Base-by-base conservation (phyloP, 2,888 invertebrate species). In the Aproaerema taeniolella region DNA sequence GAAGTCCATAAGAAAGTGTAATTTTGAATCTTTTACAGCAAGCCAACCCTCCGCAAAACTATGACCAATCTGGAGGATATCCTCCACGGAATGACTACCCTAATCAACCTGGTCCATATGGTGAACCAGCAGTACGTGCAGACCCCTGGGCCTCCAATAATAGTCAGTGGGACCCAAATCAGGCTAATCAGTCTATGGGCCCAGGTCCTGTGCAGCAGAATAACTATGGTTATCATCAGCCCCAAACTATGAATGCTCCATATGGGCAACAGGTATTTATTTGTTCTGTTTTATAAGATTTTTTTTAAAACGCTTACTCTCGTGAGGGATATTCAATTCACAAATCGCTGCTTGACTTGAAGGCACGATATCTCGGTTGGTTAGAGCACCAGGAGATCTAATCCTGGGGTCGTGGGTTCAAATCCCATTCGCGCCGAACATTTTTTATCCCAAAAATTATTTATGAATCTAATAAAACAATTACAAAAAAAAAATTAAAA, bases 71-170 rank as follows among this genome's bases (percentile, higher is more conserved):
- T 20, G 50, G 56, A 6, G 52, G 42, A 14, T 69, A 58, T 40
- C 56, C 58, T 20, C 45, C 50, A 8, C 52, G 58, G 31, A 61
- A 58, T 52, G 63, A 65, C 7, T 66, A 59, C 40, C 47, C 56
- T 0, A 56, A 52, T 13, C 54, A 55, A 45, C 40, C 49, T 2
- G 46, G 20, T 49, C 45, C 29, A 55, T 62, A 60, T 28, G 39
- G 32, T 28, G 25, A 25, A n/a, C 26, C 28, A 2, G 15, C 28
- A 10, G 26, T 24, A 6, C 45, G 51, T 8, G 48, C 53, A 17
- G 41, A 50, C 2, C 49, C 54, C 1, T 67, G 68, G 67, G 42
- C 26, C 5, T 45, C 13, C 2, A 31, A 20, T 8, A 13, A 15
- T 7, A 56, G 50, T 10, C 50, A 47, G 1, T 51, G 42, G 52